These are phyloP conservation scores for Ageneiosus marmoratus DNA, from an alignment of 2,113 vertebrate genomes.

Conservation along the genomic window DNA sequence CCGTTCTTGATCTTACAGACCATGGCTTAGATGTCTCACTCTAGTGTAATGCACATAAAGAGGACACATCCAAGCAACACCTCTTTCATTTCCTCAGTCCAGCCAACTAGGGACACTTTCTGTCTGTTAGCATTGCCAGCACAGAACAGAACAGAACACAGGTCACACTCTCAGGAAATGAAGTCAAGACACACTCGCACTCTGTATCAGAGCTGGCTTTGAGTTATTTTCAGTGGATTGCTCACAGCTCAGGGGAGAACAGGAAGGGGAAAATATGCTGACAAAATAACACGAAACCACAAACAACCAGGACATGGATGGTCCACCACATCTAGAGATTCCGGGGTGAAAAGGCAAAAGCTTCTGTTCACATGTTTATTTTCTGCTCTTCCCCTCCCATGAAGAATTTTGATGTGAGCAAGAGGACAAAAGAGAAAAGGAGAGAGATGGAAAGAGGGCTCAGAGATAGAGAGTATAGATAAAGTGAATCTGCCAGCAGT, in stretches of 20 bases:
- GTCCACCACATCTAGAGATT: slow-evolving; percentile 69
- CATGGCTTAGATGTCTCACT: slow-evolving; percentile 59
- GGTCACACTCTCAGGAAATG: slow-evolving; percentile 42
- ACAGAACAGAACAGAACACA: slow-evolving; percentile 9
- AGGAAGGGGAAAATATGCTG: slow-evolving; percentile 53
- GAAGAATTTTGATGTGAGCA: slow-evolving; percentile 28
- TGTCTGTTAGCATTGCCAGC: not conserved
- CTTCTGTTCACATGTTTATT: slow-evolving; percentile 53
- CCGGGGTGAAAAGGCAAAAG: slow-evolving; percentile 67
- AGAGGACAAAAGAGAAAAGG: slow-evolving; percentile 10
- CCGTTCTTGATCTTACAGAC: slow-evolving; percentile 11
- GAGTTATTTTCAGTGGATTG: slow-evolving; percentile 61
- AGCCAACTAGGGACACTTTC: slow-evolving; percentile 15
- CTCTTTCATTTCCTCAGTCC: slow-evolving; percentile 39
- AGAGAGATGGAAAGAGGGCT: slow-evolving; percentile 27
- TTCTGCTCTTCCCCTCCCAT: slow-evolving; percentile 29
- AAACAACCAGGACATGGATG: slow-evolving; percentile 33
- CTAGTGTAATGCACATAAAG: slow-evolving; percentile 53
- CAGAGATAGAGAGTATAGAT: not conserved
- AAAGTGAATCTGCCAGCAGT: slow-evolving; percentile 55
- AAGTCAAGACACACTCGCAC: slow-evolving; percentile 36
- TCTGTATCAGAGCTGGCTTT: slow-evolving; percentile 56
- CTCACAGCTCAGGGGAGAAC: slow-evolving; percentile 59
- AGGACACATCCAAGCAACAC: slow-evolving; percentile 26
- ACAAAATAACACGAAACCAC: slow-evolving; percentile 64